Conservation (phyloP, 2,888 invertebrate species). For the Calephelis perditalis region DNA sequence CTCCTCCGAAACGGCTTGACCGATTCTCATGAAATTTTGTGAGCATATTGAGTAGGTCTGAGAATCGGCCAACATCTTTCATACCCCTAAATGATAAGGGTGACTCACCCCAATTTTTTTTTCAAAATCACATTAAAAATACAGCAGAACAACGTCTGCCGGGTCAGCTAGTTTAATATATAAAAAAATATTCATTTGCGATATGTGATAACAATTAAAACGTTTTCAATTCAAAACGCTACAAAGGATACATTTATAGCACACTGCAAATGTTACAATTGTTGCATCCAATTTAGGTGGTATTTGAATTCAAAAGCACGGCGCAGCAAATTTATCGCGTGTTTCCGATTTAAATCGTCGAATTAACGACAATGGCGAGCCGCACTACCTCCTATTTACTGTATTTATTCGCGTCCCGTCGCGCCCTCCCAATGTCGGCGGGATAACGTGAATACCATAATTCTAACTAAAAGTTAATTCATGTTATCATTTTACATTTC, state of each 20-base stretch:
- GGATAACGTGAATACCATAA: background rate
- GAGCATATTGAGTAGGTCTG: too few species aligned
- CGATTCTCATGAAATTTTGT: too few species aligned
- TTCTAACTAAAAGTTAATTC: background rate
- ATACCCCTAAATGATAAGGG: too few species aligned
- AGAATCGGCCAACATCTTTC: too few species aligned
- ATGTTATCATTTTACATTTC: background rate
- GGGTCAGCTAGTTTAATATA: too few species aligned
- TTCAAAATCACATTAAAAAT: too few species aligned
- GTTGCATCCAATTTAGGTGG: slow-evolving; percentile 40
- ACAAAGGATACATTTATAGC: slow-evolving; percentile 23
- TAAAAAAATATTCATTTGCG: too few species aligned
- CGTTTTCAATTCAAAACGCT: slow-evolving; percentile 20
- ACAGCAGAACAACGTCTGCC: too few species aligned
- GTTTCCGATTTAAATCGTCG: slow-evolving; percentile 72
- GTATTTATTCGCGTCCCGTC: slow-evolving; percentile 48
- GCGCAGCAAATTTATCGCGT: slow-evolving; percentile 68
- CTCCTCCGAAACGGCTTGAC: too few species aligned
- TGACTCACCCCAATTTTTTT: too few species aligned
- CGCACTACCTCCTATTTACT: slow-evolving; percentile 46
- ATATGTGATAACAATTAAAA: slow-evolving; percentile 5
- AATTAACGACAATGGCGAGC: slow-evolving; percentile 62
- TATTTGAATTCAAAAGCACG: slow-evolving; percentile 61
- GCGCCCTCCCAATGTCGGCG: slow-evolving; percentile 20
- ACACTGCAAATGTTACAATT: slow-evolving; percentile 31